Evolutionary conservation across 2,797 vertebrate genomes (phyloP).

Genomic region (Tauraco hartlaubi): DNA sequence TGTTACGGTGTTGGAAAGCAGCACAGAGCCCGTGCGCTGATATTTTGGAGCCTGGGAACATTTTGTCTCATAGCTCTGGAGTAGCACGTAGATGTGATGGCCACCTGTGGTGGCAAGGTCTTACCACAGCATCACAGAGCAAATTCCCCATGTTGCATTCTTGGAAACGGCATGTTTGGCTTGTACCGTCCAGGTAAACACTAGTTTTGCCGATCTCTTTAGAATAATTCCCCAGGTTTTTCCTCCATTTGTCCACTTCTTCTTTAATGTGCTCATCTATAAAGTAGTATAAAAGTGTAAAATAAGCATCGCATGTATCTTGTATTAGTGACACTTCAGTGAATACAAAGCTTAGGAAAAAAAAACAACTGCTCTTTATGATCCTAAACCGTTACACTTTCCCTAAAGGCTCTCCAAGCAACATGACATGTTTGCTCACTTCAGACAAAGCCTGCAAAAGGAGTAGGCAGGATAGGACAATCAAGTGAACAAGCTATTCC

Average conservation of each 20-base stretch:
- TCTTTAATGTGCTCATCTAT: slow-evolving; percentile 84
- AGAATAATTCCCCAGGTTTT: slow-evolving; percentile 82
- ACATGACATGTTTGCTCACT: background rate
- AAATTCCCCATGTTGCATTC: slow-evolving; percentile 97
- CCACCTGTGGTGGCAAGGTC: background rate
- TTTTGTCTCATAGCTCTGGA: background rate
- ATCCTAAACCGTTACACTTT: background rate
- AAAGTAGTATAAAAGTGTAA: background rate
- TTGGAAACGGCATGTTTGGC: slow-evolving; percentile 84
- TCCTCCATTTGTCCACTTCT: slow-evolving; percentile 86
- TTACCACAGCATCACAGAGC: slow-evolving; percentile 94
- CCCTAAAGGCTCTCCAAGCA: background rate
- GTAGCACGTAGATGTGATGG: background rate
- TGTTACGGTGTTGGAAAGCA: background rate
- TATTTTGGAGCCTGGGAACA: background rate
- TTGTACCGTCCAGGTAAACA: slow-evolving; percentile 90
- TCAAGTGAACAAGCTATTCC: background rate
- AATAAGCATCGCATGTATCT: background rate
- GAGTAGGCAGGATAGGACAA: background rate
- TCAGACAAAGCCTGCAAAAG: background rate
- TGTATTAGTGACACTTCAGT: background rate
- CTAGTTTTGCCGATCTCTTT: slow-evolving; percentile 86
- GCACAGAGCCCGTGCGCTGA: background rate
- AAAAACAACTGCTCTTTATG: background rate
- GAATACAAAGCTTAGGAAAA: background rate